These are phyloP conservation scores for Vesta saturnalis DNA, from an alignment of 2,888 invertebrate species.

Conservation along the genomic window DNA sequence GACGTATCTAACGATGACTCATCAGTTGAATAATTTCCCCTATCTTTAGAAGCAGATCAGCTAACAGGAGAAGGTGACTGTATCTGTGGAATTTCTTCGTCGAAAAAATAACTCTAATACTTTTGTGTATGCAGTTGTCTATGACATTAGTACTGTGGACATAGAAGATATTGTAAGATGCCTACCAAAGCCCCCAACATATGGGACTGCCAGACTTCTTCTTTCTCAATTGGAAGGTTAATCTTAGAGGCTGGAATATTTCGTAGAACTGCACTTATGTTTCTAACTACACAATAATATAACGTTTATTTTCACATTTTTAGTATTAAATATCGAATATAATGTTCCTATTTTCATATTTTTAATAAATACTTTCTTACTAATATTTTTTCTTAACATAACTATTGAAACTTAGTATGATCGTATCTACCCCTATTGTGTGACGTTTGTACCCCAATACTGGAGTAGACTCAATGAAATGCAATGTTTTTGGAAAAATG, in stretches of 20 bases:
- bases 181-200: too few relatives aligned
- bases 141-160: too few relatives aligned
- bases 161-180: too few relatives aligned
- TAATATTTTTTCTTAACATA: not conserved
- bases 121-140: not conserved
- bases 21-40: too few relatives aligned
- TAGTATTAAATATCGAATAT: too few relatives aligned
- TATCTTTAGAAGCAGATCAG: too few relatives aligned
- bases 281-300: not conserved
- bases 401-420: not conserved
- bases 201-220: not conserved
- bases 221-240: not conserved
- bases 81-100: not conserved
- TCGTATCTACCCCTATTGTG: not conserved
- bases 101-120: not conserved
- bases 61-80: not conserved
- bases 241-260: too few relatives aligned
- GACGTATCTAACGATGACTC: too few relatives aligned
- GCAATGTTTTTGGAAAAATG: not conserved
- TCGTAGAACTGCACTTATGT: too few relatives aligned
- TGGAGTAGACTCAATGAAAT: not conserved
- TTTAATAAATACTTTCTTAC: not conserved
- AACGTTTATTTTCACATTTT: too few relatives aligned
- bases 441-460: not conserved
- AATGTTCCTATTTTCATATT: too few relatives aligned